Conservation (phyloP, 2,113 vertebrate species). For the Leptodactylus fuscus region DNA sequence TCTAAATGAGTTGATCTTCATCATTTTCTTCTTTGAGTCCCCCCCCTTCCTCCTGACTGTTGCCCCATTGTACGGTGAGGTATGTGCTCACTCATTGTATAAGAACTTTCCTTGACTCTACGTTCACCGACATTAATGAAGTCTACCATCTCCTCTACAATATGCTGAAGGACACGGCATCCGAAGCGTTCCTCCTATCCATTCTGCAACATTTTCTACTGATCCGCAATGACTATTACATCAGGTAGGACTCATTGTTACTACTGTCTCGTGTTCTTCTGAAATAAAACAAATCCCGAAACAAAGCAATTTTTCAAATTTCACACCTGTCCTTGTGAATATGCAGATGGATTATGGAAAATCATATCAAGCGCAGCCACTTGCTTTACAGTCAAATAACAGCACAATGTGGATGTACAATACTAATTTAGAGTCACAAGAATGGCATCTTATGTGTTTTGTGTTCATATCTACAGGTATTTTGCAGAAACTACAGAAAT, state of each 20-base stretch:
- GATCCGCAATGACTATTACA: conserved; percentile 95
- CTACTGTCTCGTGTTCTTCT: not conserved
- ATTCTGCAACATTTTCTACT: conserved; percentile 96
- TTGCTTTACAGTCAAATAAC: no score
- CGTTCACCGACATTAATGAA: conserved; percentile 88
- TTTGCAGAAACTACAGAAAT: no score
- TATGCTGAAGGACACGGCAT: conserved; percentile 91
- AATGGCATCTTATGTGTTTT: no score
- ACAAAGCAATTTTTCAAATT: not conserved
- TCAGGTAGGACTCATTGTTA: conserved; percentile 79
- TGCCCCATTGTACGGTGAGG: not conserved
- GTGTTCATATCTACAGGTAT: no score
- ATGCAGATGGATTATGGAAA: not conserved
- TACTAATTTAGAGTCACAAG: no score
- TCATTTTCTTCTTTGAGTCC: not conserved
- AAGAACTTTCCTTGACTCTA: conserved; percentile 78
- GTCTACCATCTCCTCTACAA: conserved; percentile 96
- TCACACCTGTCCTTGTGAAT: not conserved
- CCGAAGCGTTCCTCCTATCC: conserved; percentile 91
- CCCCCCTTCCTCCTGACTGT: no score
- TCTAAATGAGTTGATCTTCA: no score
- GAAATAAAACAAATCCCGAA: not conserved
- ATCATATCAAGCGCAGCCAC: not conserved
- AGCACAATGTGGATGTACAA: not conserved
- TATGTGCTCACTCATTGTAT: not conserved